phyloP scores from a whole-genome alignment of 2,113 vertebrate species.

The Spheniscus mendiculus region DNA sequence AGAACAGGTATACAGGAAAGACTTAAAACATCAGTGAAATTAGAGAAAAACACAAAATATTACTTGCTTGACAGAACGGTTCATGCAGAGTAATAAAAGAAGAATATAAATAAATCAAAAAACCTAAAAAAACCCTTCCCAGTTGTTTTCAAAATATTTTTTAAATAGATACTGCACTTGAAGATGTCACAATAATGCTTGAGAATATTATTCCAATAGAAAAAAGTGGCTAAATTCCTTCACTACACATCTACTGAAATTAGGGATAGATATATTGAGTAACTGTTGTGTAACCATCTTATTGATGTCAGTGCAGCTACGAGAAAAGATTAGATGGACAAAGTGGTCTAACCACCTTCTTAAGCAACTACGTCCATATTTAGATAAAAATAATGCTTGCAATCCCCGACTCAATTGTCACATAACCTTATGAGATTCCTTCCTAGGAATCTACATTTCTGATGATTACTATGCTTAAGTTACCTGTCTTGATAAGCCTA shows the following conservation, averaged over 20 bases:
- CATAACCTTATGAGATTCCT: not conserved
- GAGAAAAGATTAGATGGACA: not conserved
- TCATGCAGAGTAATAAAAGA: not conserved
- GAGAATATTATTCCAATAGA: not conserved
- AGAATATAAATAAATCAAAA: not conserved
- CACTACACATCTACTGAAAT: not conserved
- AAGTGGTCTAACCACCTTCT: not conserved
- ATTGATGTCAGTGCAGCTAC: not conserved
- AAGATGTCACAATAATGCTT: not conserved
- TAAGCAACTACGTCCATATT: not conserved
- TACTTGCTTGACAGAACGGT: not conserved
- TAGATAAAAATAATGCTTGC: not conserved
- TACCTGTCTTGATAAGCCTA: not conserved
- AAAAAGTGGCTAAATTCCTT: not conserved
- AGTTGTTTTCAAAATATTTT: not conserved
- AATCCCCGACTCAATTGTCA: not conserved
- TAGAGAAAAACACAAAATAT: not conserved
- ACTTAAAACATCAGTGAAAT: not conserved
- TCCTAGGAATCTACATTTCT: not conserved
- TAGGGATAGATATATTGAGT: accelerated
- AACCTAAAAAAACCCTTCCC: accelerated
- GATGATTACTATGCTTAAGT: not conserved
- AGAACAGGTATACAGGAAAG: not conserved
- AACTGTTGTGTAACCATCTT: not conserved
- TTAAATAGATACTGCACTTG: not conserved